Base-by-base conservation (phyloP, 2,888 invertebrate genomes). In the Tipula confusa region DNA sequence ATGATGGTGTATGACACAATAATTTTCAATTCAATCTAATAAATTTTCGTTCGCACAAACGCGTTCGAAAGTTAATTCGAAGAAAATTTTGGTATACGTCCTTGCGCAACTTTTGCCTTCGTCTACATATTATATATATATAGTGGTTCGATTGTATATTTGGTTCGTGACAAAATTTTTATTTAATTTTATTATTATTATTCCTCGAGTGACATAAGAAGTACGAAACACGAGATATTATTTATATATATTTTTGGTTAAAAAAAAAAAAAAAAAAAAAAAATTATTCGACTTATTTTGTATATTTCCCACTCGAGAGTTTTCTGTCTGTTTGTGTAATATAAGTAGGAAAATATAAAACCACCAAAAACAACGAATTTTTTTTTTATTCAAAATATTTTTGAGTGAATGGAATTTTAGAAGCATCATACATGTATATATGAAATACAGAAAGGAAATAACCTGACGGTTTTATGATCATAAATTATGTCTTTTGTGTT, bases 401-500 rank as follows among this genome's bases (percentile, higher is more conserved):
- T 64, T 64, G 64, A 64, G 64, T 64, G 64, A 24, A 64, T 64
- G 64, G 64, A 64, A 64, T 64, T 64, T 64, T 64, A 64, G 24
- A 6, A 11, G 64, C 64, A 64, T 18, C 18, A 64, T 64, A 64
- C n/a, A n/a, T n/a, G n/a, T n/a, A 24, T 13, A 13, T 38, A 24
- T 24, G 64, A 64, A 64, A 64, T 64, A 18, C 64, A 64, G 64
- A 64, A 64, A 64, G 64, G 64, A 64, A 64, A 64, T 64, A 64
- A 64, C 64, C 64, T 64, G 64, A 64, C 64, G n/a, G 64, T 64
- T 64, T 64, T 64, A 64, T 18, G 64, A 64, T 64, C 64, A 64
- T 64, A 64, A 64, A 64, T 64, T 64, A 64, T 64, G 64, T 64
- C 64, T 64, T 64, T 64, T 64, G 64, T 64, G 64, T 64, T 64